Evolutionary conservation across 2,113 vertebrate genomes (phyloP), one percentile per base, ranked within the genome.

Genomic region (Melanotaenia duboulayi): DNA sequence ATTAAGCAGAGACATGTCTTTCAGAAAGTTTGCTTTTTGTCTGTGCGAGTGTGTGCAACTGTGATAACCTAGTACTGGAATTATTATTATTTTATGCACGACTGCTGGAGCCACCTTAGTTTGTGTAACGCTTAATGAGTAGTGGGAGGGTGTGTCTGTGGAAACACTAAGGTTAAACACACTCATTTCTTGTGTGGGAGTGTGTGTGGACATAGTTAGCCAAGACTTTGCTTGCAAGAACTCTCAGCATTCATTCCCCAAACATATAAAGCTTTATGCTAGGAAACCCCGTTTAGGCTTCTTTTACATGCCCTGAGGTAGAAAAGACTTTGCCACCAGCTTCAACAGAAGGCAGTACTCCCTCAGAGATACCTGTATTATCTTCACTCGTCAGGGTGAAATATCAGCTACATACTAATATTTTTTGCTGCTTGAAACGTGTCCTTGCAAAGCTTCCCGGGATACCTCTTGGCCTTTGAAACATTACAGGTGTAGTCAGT

Each of bases 1-100:
- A 91, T 87, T 75, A 88, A 85, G 85, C 82, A 46, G 64, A 84
- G 79, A 90, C 77, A 79, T 90, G 86, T 69, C 79, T 71, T 71
- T 90, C 87, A 83, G 83, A 82, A 85, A 39, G 66, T 37, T 23
- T 76, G 37, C 16, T 71, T 57, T 78, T 6, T 74, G 51, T 65
- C 50, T 32, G 20, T 63, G 59, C 57, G 28, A 16, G 2, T 54
- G 42, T 39, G 57, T 16, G 1, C 42, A 39, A 46, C n/a, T 39
- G 13, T 55, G 32, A 87, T 71, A 75, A 72, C 46, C n/a, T 67
- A 82, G 85, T 85, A 83, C 85, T 74, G 20, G 52, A 1, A 40
- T 65, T 58, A 82, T 85, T 82, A 40, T 65, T 58, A 82, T 85
- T 82, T 87, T 86, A 77, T 79, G 86, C 87, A 82, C 81, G 67